Evolutionary conservation across 1,140 invertebrate species (phyloP), one percentile per base, ranked within the genome.

Genomic region (Zaprionus ornatus): DNA sequence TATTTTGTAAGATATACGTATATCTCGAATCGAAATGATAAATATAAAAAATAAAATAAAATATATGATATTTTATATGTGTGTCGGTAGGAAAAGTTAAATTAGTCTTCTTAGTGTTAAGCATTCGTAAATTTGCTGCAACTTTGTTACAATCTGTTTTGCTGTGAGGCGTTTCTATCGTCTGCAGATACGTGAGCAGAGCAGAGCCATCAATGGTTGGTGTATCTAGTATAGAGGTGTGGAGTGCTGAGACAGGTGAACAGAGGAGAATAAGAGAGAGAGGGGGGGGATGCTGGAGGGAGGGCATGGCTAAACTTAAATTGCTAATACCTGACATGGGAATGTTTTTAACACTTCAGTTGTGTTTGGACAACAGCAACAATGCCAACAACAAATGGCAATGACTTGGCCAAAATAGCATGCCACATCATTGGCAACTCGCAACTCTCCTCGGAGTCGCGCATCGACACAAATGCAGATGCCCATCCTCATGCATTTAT

Each of bases 301-400:
- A n/a, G 40, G n/a, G 40, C n/a, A 45, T 45, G 65, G 60, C 35
- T 60, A 71, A 64, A 64, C 77, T 84, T 84, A 90, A 90, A 90
- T 90, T 90, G 85, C 85, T 90, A 90, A 90, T 90, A 85, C 85
- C 79, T 82, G 85, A 90, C 85, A 90, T 90, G 83, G 85, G 85
- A 90, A 90, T 90, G 85, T 90, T 90, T 90, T 90, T 90, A 90
- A 83, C 85, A 90, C 85, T 90, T 88, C 65, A 73, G 77, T 83
- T 88, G 85, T 88, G 84, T 90, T 88, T 88, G 84, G 81, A 84
- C 82, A 90, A 79, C 82, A 77, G 75, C 86, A 83, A 90, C 86
- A 90, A 88, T 84, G 81, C 42, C 80, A 82, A 75, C 78, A 75
- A 80, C 82, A 83, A 74, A 76, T 60, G 72, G 72, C 85, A 90